Base-by-base conservation (phyloP, 2,113 vertebrate genomes). In the Marmota flaviventris region DNA sequence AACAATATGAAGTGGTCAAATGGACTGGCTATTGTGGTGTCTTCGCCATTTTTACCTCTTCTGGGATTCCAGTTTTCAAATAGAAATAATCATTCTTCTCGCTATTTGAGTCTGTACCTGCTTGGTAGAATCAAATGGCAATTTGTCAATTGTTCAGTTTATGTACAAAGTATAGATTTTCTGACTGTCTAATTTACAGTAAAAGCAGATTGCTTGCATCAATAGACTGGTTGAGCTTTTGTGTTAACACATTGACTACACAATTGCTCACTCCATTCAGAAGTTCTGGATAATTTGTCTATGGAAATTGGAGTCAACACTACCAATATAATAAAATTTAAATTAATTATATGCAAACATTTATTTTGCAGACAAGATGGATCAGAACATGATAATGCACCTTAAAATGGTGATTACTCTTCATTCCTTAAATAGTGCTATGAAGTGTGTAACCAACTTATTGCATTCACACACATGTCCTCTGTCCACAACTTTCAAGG, bases 101-200 rank as follows among this genome's bases (percentile, higher is more conserved):
- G 16, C 42, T 53, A 25, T 75, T 76, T 85, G n/a, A 22, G 6
- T 61, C 22, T 75, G 0, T 48, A 34, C 37, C 20, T 18, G 78
- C 8, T 51, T 75, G 45, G 24, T 22, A 92, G 16, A 93, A 91
- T 12, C 3, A 95, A 95, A 96, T 85, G 89, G 67, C 48, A 91
- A 51, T 51, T 58, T 88, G 76, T 88, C 73, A 85, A 29, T 82
- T 81, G 27, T 79, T 93, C 51, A 45, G 37, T 89, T 93, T 85
- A 65, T 58, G 24, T 94, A 72, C 77, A 88, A 85, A 89, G 27
- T 67, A 85, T 73, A 91, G 78, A 85, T 96, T 97, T 96, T 93
- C 37, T 94, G 51, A 94, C 77, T 45, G 56, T 37, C 24, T 91
- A 89, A 91, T 95, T 92, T 81, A 75, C 20, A 89, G 39, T 77